phyloP scores from a whole-genome alignment of 2,888 invertebrate species.

The Eumerus sabulonum region DNA sequence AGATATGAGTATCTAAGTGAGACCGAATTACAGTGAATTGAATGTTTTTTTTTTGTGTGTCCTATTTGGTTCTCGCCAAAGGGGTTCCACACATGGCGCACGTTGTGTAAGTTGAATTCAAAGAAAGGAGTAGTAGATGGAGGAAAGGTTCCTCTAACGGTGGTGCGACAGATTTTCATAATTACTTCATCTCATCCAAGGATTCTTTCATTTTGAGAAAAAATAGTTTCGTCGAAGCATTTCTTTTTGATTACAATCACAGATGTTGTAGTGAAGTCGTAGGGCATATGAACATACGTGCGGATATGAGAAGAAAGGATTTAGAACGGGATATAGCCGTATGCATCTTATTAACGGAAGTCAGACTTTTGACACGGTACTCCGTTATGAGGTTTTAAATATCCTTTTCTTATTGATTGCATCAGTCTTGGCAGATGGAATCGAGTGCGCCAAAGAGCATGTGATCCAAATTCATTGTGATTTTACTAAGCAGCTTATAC shows the following conservation, averaged over 20 bases:
- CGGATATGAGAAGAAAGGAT: slow-evolving; percentile 61
- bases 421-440: slow-evolving; percentile 32
- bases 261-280: slow-evolving; percentile 53
- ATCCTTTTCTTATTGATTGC: slow-evolving; percentile 36
- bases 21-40: slow-evolving; percentile 67
- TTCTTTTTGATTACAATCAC: slow-evolving; percentile 63
- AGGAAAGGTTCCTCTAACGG: slow-evolving; percentile 64
- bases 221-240: slow-evolving; percentile 3
- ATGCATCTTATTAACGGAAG: slow-evolving; percentile 61
- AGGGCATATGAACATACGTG: slow-evolving; percentile 45
- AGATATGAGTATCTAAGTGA: slow-evolving; percentile 12
- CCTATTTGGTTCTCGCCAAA: slow-evolving; percentile 49
- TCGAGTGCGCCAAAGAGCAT: not conserved
- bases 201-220: slow-evolving; percentile 10
- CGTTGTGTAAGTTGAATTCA: slow-evolving; percentile 63
- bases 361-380: slow-evolving; percentile 39
- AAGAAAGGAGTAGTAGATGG: slow-evolving; percentile 30
- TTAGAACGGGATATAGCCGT: slow-evolving; percentile 42
- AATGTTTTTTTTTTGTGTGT: slow-evolving; percentile 64
- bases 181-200: slow-evolving; percentile 60
- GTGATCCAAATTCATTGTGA: too few species aligned
- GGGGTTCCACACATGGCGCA: slow-evolving; percentile 41
- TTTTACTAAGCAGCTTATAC: too few species aligned
- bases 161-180: slow-evolving; percentile 69
- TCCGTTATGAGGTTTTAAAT: slow-evolving; percentile 21